Conservation (phyloP, 2,113 vertebrate species). For the Myrmophylax atrothorax region DNA sequence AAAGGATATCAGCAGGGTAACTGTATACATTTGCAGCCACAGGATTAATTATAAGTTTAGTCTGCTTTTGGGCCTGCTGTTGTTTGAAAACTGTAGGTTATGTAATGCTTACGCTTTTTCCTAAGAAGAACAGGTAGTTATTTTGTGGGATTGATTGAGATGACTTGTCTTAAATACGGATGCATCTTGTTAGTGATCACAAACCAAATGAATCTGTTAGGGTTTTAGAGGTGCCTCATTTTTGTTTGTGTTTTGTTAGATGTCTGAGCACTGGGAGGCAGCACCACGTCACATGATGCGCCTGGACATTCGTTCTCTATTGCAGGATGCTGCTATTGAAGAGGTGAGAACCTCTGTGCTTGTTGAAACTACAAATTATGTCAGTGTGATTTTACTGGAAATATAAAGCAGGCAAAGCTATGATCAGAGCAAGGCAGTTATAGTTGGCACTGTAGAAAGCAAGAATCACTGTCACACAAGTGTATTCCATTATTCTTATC, state of each 20-base stretch:
- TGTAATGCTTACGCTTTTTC: neutral
- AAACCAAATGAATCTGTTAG: neutral
- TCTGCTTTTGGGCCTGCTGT: neutral
- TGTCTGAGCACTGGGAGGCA: conserved; percentile 92
- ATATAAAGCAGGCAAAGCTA: neutral
- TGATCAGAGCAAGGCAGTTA: neutral
- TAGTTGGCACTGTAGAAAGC: neutral
- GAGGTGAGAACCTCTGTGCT: conserved; percentile 79
- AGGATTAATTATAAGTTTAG: neutral
- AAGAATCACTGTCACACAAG: neutral
- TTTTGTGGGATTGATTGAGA: neutral
- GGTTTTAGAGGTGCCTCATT: neutral
- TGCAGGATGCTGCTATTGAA: conserved; percentile 98
- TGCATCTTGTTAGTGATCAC: neutral
- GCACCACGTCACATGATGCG: conserved; percentile 97
- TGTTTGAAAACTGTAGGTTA: neutral
- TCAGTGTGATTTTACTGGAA: neutral
- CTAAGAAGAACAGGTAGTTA: neutral
- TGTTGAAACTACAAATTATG: neutral
- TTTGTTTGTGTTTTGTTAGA: conserved; percentile 76
- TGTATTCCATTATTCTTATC: neutral
- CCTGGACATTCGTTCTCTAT: conserved; percentile 92
- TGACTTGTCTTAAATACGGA: neutral
- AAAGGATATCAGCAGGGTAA: conserved; percentile 94
- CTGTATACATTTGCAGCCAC: neutral